A percentile compares a stretch with the other conserved stretches of the same genome.
phyloP scores from a whole-genome alignment of 2,797 vertebrate genomes.

The Rhincodon typus region DNA sequence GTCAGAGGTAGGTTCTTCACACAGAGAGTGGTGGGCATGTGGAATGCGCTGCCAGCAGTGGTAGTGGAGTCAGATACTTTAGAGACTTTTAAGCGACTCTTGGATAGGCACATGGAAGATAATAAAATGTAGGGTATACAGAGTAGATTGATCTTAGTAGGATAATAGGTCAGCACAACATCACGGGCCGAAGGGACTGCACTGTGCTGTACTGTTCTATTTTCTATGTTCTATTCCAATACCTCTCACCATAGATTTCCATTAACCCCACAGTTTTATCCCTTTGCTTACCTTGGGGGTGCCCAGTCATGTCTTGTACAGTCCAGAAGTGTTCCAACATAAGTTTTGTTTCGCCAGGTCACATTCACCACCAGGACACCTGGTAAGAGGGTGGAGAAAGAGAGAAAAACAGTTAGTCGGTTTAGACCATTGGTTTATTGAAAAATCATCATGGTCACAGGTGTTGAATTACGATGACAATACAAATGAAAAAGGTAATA shows the following conservation, averaged over 20 bases:
- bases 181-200: too few relatives aligned
- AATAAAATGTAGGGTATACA: too few relatives aligned
- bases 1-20: too few relatives aligned
- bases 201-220: too few relatives aligned
- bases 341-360: constrained; percentile 98
- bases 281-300: constrained; percentile 78
- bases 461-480: not conserved
- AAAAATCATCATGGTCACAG: not conserved
- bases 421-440: not conserved
- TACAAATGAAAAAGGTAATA: not conserved
- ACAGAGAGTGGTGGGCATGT: too few relatives aligned
- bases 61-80: too few relatives aligned
- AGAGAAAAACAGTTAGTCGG: not conserved
- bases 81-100: too few relatives aligned
- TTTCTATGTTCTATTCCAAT: not conserved
- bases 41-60: too few relatives aligned
- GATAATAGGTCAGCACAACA: too few relatives aligned
- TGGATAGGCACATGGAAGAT: too few relatives aligned
- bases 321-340: constrained; percentile 91
- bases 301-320: constrained; percentile 98
- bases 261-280: not conserved
- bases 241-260: not conserved
- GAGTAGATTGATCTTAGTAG: too few relatives aligned
- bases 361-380: constrained; percentile 99
- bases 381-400: constrained; percentile 47